Evolutionary conservation across 2,797 vertebrate genomes (phyloP), one percentile per base, ranked within the genome.

Genomic region (Chromis chromis): DNA sequence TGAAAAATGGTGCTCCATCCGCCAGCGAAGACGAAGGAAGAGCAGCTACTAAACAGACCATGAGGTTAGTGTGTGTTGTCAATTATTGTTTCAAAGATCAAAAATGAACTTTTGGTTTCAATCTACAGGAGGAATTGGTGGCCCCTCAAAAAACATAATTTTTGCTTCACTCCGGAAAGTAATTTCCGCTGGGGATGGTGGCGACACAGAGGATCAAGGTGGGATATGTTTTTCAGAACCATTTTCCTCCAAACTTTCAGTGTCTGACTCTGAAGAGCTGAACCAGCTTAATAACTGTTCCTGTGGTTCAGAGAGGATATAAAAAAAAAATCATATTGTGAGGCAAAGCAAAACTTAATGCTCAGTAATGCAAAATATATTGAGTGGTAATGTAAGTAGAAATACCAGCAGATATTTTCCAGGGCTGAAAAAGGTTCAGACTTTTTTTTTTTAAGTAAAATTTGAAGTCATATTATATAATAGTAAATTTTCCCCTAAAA

Each of bases 81-180:
- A 48, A n/a, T 42, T 44, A 33, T 4, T 42, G 31, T 27, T 56
- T 33, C 21, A 66, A 57, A 65, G 27, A 56, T 56, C 68, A 66
- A 24, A 25, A 54, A 62, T 62, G 42, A 48, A 31, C 54, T 50
- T 62, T 57, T 33, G 16, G 17, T 63, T 56, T 72, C 28, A 56
- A 28, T 56, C 50, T 33, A 56, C 17, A 0, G n/a, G 36, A 19
- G 2, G 6, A 24, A 36, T 12, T 31, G 7, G 36, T 50, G 33
- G 33, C 19, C 17, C 16, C 17, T 44, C 12, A 33, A 52, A 59
- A 59, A 17, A 60, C 19, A 52, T 24, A 39, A 54, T 46, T 25
- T 66, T 12, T 25, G 21, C 63, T 66, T 54, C 11, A 50, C 24
- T 42, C 12, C 17, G 19, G 19, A 33, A 40, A 50, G 10, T 36